phyloP scores from a whole-genome alignment of 2,888 invertebrate species.

The Actias luna region DNA sequence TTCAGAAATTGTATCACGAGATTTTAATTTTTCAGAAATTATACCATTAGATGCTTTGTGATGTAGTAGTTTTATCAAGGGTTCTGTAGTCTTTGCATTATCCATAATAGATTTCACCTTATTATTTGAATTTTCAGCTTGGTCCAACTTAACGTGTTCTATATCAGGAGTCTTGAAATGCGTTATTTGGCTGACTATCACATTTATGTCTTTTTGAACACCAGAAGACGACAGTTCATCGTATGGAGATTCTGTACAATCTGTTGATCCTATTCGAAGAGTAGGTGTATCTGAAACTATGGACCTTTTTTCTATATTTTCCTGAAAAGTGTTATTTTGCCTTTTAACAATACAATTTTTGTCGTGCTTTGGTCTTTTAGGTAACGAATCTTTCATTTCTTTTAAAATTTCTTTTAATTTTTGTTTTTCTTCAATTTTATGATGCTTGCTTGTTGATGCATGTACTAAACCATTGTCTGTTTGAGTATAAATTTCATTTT shows the following conservation, averaged over 20 bases:
- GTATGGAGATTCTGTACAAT: background rate
- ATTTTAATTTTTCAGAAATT: constrained; percentile 2
- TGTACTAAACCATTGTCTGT: constrained; percentile 35
- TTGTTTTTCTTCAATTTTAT: constrained; percentile 72
- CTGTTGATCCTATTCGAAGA: constrained; percentile 54
- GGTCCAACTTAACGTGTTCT: background rate
- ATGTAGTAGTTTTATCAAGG: background rate
- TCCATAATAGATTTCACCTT: background rate
- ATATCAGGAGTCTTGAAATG: constrained; percentile 1
- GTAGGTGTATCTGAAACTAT: constrained; percentile 58
- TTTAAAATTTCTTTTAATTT: constrained; percentile 87
- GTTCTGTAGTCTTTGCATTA: background rate
- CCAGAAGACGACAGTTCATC: constrained; percentile 7
- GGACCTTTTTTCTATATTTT: constrained; percentile 23
- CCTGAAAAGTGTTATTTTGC: constrained; percentile 20
- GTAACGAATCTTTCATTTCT: constrained; percentile 89
- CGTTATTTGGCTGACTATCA: background rate
- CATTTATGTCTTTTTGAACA: background rate
- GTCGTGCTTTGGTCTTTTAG: constrained; percentile 79
- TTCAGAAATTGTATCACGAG: background rate
- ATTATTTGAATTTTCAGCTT: background rate
- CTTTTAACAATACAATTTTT: constrained; percentile 22
- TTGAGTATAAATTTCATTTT: constrained; percentile 44
- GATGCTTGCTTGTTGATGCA: constrained; percentile 26
- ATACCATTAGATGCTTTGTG: background rate